Evolutionary conservation across 2,888 invertebrate genomes (phyloP).

Genomic region (Lasioglossum marginatum): DNA sequence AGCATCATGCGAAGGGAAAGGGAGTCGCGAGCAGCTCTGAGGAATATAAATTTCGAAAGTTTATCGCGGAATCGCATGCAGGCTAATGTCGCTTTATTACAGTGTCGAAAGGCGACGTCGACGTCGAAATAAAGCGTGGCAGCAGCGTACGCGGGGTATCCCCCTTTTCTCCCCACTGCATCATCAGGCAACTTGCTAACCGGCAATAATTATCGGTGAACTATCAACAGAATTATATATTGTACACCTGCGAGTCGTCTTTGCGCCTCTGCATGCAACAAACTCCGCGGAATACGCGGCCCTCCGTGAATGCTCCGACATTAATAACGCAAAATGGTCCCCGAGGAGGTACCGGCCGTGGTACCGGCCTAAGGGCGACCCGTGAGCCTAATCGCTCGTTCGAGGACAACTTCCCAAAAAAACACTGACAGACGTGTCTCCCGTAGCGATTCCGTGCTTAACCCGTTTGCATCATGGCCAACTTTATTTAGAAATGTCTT

Average conservation of each 20-base stretch:
- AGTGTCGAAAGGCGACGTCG: constrained; percentile 72
- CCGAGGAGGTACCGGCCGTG: constrained; percentile 79
- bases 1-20: not conserved
- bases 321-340: constrained; percentile 78
- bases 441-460: no score
- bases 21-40: constrained; percentile 47
- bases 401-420: not conserved
- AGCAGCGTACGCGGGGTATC: constrained; percentile 13
- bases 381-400: constrained; percentile 17
- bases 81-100: constrained; percentile 82
- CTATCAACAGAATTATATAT: constrained; percentile 81
- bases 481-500: not conserved
- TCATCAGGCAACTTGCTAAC: constrained; percentile 77
- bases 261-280: constrained; percentile 72
- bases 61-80: constrained; percentile 83
- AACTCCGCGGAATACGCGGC: constrained; percentile 72
- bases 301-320: constrained; percentile 77
- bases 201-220: constrained; percentile 84
- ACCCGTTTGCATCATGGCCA: not conserved
- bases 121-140: constrained; percentile 72
- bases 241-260: constrained; percentile 74
- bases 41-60: constrained; percentile 81
- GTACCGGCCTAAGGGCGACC: constrained; percentile 70
- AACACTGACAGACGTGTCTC: not conserved
- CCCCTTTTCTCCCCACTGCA: constrained; percentile 41